Evolutionary conservation across 1,140 invertebrate genomes (phyloP), one percentile per base, ranked within the genome.

Genomic region (Drosophila azteca): DNA sequence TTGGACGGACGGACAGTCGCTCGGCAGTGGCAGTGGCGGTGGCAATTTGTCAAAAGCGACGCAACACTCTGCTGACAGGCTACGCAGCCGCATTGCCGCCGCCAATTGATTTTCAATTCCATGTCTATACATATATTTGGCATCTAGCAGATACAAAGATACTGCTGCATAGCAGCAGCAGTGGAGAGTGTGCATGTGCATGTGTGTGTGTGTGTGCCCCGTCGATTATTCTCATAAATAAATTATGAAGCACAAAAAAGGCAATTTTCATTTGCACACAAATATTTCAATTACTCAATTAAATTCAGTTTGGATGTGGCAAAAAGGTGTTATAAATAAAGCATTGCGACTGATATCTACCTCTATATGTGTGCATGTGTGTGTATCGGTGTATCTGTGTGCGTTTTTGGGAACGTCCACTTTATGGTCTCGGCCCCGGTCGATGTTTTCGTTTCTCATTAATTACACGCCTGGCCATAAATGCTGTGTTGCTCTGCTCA

Each of bases 211-310:
- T 31, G 29, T 31, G 29, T 9, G 43, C 15, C 26, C 3, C 35
- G 17, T 13, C 35, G 15, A 11, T 15, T 43, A 29, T 55, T 48
- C 44, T 59, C 52, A 62, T 84, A 68, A 79, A 84, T 84, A 72
- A 84, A 55, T 77, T 68, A 76, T 72, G 44, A 74, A 62, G 51
- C 59, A 75, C 70, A 63, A 72, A 84, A 85, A 84, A 74, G 77
- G 68, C 73, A 77, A 80, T 80, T 77, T 75, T 77, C 48, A 63
- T 80, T 84, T 77, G 24, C 67, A 66, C 41, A 63, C 73, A 79
- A 69, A 41, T 77, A 81, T 63, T 78, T 82, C 78, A 88, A 87
- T 87, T 82, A 81, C 75, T 85, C 82, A 82, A 85, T 85, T 85
- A 82, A 85, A 82, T 81, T 58, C 65, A 64, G 45, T 61, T 61